Evolutionary conservation across 2,797 vertebrate species (phyloP).

Genomic region (Fringilla coelebs): DNA sequence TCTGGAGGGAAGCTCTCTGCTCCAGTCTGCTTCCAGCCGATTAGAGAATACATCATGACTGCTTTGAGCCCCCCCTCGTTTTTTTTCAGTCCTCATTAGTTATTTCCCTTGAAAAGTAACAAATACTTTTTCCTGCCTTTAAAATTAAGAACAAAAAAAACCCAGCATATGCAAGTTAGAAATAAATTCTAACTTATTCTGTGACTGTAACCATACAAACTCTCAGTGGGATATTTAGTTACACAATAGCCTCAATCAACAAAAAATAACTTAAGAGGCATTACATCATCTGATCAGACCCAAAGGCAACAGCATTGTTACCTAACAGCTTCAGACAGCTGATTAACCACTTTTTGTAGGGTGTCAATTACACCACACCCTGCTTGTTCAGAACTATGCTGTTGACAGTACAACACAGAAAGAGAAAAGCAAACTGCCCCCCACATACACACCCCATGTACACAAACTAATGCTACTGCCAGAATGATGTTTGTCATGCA

Average conservation of each 20-base stretch:
- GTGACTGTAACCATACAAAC: background rate
- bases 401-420: constrained; percentile 14
- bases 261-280: constrained; percentile 20
- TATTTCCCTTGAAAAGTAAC: background rate
- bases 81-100: background rate
- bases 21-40: background rate
- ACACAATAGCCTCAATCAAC: constrained; percentile 41
- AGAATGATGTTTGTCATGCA: background rate
- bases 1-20: background rate
- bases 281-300: constrained; percentile 30
- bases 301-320: constrained; percentile 31
- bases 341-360: constrained; percentile 43
- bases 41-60: background rate
- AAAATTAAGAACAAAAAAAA: background rate
- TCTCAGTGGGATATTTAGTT: constrained; percentile 8
- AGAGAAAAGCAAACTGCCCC: background rate
- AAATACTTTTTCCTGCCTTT: background rate
- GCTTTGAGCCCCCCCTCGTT: background rate
- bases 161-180: background rate
- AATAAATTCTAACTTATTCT: background rate
- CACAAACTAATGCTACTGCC: background rate
- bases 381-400: background rate
- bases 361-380: constrained; percentile 32
- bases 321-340: constrained; percentile 37
- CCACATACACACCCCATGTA: background rate